Evolutionary conservation across 1,140 invertebrate genomes (phyloP), one percentile per base, ranked within the genome.

Genomic region (Ceratina australensis): DNA sequence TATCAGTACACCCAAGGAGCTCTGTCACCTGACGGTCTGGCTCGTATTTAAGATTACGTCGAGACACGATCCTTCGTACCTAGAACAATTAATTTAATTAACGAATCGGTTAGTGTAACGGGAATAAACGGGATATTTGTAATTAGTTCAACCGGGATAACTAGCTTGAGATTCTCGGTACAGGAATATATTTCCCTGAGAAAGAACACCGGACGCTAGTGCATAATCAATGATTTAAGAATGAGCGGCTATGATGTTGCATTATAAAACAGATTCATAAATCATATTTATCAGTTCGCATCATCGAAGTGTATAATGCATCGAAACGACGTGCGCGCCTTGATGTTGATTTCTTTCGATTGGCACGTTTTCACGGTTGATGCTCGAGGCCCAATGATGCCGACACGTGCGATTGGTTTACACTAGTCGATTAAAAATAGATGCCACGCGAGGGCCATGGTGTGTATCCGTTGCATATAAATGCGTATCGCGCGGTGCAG

Each of bases 381-480:
- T 61, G 56, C 15, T 60, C 56, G 47, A 54, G 67, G 52, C 56
- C 26, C 52, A 18, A 68, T 65, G 56, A 78, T 42, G 56, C 68
- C 75, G 47, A 60, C 66, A 52, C 69, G 65, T 24, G 66, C 71
- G 71, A 82, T 78, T 65, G 64, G 33, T 79, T 82, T 73, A 73
- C 65, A 42, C 56, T 57, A 50, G 18, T 24, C 71, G 77, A 78
- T 79, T 82, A 82, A 84, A 86, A 82, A 84, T 81, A 86, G 73
- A 83, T 59, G 72, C 56, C 59, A 61, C 56, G 57, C 50, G 61
- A 79, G 72, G 71, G 81, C 66, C 76, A 71, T 49, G 78, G 60
- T 69, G 66, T 84, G 73, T 33, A 33, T 86, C 77, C 82, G 74
- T 82, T 84, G 84, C 84, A 86, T 86, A 80, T 86, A 82, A 87